Evolutionary conservation across 2,113 vertebrate species (phyloP).

Genomic region (Pelobates fuscus): DNA sequence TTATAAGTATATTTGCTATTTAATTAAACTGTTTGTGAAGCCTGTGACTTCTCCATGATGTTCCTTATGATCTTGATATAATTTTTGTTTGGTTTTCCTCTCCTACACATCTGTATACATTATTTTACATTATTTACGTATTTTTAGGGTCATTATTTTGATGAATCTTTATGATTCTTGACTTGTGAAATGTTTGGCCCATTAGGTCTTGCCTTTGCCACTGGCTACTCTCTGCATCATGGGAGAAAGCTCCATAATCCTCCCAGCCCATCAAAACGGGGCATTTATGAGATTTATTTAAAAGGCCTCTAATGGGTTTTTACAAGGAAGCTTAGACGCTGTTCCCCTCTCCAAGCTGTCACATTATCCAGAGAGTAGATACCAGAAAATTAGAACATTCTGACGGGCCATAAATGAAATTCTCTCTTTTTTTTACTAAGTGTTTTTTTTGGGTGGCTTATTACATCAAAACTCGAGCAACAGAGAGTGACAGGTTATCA

Average conservation of each 20-base stretch:
- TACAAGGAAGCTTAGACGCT: constrained; percentile 40
- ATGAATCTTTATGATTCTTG: no score
- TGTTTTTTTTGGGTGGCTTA: constrained; percentile 29
- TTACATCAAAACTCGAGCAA: constrained; percentile 22
- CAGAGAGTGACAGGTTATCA: constrained; percentile 31
- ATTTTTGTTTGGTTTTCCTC: no score
- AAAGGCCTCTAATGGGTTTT: constrained; percentile 43
- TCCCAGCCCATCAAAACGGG: constrained; percentile 40
- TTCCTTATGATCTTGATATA: no score
- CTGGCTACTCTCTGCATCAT: constrained; percentile 30
- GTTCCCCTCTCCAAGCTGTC: constrained; percentile 29
- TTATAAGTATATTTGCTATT: no score
- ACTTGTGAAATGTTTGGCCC: no score
- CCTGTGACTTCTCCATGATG: no score
- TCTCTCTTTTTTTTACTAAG: constrained; percentile 12
- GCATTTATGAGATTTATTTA: constrained; percentile 42
- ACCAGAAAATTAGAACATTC: constrained; percentile 23
- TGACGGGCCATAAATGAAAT: constrained; percentile 20
- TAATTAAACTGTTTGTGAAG: no score
- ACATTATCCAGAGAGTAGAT: constrained; percentile 31
- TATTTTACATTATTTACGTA: no score
- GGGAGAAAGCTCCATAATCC: constrained; percentile 36
- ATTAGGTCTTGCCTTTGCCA: no score
- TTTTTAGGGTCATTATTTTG: no score
- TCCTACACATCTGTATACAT: no score